Evolutionary conservation across 2,888 invertebrate genomes (phyloP).

Genomic region (Rutpela maculata): DNA sequence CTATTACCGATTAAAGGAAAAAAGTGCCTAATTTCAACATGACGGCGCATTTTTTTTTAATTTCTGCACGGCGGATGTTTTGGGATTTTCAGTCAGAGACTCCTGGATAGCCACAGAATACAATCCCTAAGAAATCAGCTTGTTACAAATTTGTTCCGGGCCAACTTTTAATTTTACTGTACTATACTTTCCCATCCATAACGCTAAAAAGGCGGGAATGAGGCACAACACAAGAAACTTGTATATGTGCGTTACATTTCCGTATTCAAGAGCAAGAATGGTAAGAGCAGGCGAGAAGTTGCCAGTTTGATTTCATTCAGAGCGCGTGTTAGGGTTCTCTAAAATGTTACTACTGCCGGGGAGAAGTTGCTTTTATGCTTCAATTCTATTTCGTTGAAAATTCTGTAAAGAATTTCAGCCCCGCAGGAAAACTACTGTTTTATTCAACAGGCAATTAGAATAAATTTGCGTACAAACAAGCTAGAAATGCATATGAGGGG

Average conservation of each 20-base stretch:
- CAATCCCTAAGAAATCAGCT: no score
- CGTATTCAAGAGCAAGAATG: conserved; percentile 23
- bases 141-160: no score
- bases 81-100: no score
- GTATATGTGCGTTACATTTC: not conserved
- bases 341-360: conserved; percentile 38
- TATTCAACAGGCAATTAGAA: conserved; percentile 31
- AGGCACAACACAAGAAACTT: not conserved
- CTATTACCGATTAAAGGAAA: no score
- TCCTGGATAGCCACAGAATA: no score
- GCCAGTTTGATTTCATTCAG: conserved; percentile 37
- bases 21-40: no score
- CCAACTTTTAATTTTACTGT: no score
- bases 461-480: conserved; percentile 28
- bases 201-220: not conserved
- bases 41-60: no score
- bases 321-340: conserved; percentile 40
- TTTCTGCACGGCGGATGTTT: no score
- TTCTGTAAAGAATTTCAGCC: conserved; percentile 40
- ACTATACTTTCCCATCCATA: not conserved
- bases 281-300: conserved; percentile 16
- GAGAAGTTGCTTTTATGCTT: conserved; percentile 39
- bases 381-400: conserved; percentile 43
- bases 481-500: not conserved
- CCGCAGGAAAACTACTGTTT: conserved; percentile 39